phyloP scores from a whole-genome alignment of 2,797 vertebrate genomes.

The Tauraco hartlaubi region DNA sequence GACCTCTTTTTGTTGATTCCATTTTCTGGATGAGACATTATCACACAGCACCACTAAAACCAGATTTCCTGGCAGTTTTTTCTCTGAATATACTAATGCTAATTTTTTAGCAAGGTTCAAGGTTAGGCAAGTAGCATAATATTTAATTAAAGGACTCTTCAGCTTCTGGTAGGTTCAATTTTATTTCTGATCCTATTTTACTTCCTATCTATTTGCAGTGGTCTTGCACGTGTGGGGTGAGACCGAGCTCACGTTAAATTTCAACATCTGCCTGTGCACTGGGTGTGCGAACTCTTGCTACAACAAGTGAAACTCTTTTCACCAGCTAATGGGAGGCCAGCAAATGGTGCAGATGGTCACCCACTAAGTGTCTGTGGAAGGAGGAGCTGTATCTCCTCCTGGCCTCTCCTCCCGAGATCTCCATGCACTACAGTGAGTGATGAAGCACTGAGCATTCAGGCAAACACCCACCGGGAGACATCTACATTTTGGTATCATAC shows the following conservation, averaged over 20 bases:
- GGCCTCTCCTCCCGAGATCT: background rate
- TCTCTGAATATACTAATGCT: background rate
- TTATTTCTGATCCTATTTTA: background rate
- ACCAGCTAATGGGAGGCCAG: background rate
- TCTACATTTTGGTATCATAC: background rate
- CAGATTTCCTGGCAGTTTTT: background rate
- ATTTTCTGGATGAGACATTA: background rate
- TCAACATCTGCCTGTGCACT: background rate
- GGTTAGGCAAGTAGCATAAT: background rate
- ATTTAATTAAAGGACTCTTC: background rate
- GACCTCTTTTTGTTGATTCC: background rate
- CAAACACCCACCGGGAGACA: background rate
- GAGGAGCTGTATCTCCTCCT: background rate
- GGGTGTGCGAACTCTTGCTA: background rate
- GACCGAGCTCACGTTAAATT: accelerated
- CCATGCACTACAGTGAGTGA: background rate
- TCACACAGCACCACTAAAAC: accelerated
- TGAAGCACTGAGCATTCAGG: background rate
- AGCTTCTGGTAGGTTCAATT: background rate
- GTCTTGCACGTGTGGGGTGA: background rate
- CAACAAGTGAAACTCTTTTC: background rate
- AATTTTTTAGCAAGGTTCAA: background rate
- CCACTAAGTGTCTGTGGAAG: background rate
- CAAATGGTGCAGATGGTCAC: background rate
- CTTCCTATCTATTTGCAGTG: background rate